Evolutionary conservation across 2,113 vertebrate species (phyloP), one percentile per base, ranked within the genome.

Genomic region (Psettodes erumei): DNA sequence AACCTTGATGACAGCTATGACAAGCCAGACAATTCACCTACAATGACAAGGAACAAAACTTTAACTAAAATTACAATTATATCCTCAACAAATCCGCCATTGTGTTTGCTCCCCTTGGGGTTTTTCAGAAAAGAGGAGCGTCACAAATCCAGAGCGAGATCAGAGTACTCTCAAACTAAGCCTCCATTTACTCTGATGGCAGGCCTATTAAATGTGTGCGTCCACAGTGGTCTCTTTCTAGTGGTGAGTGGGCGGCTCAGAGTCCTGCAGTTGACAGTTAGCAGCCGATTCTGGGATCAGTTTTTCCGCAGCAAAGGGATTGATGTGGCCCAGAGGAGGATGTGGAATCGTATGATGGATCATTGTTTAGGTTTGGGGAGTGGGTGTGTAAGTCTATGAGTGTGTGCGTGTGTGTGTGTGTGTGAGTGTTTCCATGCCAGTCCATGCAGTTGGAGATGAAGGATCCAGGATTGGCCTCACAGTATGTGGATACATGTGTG

Each of bases 241-340:
- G 94, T 93, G 93, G 92, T 86, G 75, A 89, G 86, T 77, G 88
- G 87, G 90, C 67, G 90, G 88, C 84, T 77, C 53, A 48, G 50
- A 84, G 86, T 88, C 79, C 88, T 87, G 77, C 79, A 87, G 79
- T 79, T 87, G 88, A 89, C 91, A 88, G 91, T 90, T 90, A 89
- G 88, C 91, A 83, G 88, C 81, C 74, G 88, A 85, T 88, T 86
- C 88, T 82, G 78, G 88, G 92, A 91, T 91, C 85, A 83, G 81
- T 92, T 89, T 91, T 92, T 93, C 86, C 88, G 74, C 86, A 88
- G 88, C 63, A 82, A 84, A 85, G 58, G 77, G 88, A 89, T 88
- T 94, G 91, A 94, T 93, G 93, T 94, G 92, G 92, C 88, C 35
- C 68, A 75, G 86, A 83, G 81, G 81, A 93, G 91, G 94, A 94